phyloP scores from a whole-genome alignment of 2,888 invertebrate genomes.

The Antheraea assamensis region DNA sequence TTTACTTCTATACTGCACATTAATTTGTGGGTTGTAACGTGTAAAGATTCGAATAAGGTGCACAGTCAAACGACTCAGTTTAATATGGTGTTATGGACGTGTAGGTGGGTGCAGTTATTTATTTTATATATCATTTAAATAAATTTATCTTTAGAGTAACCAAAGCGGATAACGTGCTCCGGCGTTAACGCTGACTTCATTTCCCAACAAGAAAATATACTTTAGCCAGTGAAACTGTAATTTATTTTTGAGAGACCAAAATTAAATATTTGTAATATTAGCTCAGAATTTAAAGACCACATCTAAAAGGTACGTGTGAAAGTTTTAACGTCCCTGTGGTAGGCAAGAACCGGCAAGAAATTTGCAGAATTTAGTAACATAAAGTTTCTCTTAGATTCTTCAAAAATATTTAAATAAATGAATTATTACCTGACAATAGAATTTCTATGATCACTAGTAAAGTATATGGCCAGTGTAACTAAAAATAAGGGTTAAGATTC shows the following conservation, averaged over 20 bases:
- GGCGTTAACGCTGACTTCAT: background rate
- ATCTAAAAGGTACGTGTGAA: background rate
- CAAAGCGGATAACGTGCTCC: background rate
- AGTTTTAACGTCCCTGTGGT: background rate
- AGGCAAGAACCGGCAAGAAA: background rate
- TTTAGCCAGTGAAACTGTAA: background rate
- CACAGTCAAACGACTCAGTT: background rate
- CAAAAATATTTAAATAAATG: background rate
- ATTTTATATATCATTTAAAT: background rate
- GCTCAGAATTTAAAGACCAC: background rate
- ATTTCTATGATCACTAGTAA: too few relatives aligned
- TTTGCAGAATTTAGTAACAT: background rate
- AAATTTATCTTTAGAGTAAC: background rate
- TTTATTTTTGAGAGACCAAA: background rate
- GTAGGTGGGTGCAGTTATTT: slow-evolving; percentile 8
- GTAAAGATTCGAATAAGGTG: background rate
- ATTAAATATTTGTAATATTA: background rate
- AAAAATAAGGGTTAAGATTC: background rate
- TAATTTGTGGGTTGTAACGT: background rate
- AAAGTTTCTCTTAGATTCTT: background rate
- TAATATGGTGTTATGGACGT: background rate
- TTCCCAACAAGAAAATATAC: background rate
- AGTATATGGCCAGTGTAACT: background rate
- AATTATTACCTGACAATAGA: background rate
- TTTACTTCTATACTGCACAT: background rate